Percentiles rank a stretch among this genome's conserved stretches.
Evolutionary conservation across 2,888 invertebrate species (phyloP).

Genomic region (Pycnomerus fuliginosus): DNA sequence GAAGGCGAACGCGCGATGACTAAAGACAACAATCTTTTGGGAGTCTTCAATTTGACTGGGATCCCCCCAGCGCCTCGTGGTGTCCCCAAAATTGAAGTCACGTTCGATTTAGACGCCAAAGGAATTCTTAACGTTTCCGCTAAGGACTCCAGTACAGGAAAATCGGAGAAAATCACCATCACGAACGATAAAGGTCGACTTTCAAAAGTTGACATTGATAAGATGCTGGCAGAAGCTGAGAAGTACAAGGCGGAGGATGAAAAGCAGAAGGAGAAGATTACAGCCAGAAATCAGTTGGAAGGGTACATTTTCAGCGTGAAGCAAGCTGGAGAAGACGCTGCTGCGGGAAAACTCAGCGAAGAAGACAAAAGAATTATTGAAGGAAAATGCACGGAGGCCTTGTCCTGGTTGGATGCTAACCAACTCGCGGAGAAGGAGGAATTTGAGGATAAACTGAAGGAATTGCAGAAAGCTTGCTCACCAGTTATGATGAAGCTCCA

Average conservation of each 20-base stretch:
- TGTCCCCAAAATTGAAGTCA: conserved; percentile 73
- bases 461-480: conserved; percentile 71
- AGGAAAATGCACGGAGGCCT: conserved; percentile 67
- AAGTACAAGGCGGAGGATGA: conserved; percentile 77
- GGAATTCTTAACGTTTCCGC: conserved; percentile 83
- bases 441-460: conserved; percentile 73
- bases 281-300: conserved; percentile 75
- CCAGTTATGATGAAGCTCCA: conserved; percentile 85
- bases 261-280: conserved; percentile 65
- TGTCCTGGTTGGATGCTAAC: conserved; percentile 74
- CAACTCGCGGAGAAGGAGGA: conserved; percentile 76
- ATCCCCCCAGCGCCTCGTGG: conserved; percentile 86
- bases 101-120: conserved; percentile 87
- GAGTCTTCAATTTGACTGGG: conserved; percentile 78
- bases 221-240: conserved; percentile 80
- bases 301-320: conserved; percentile 71
- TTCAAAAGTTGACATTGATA: conserved; percentile 83
- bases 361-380: conserved; percentile 69
- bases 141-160: conserved; percentile 76
- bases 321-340: conserved; percentile 65
- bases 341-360: conserved; percentile 66
- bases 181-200: conserved; percentile 85
- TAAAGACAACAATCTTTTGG: conserved; percentile 83
- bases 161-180: conserved; percentile 78
- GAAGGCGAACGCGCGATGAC: conserved; percentile 90